Evolutionary conservation across 2,888 invertebrate species (phyloP).

Genomic region (Panopea generosa): DNA sequence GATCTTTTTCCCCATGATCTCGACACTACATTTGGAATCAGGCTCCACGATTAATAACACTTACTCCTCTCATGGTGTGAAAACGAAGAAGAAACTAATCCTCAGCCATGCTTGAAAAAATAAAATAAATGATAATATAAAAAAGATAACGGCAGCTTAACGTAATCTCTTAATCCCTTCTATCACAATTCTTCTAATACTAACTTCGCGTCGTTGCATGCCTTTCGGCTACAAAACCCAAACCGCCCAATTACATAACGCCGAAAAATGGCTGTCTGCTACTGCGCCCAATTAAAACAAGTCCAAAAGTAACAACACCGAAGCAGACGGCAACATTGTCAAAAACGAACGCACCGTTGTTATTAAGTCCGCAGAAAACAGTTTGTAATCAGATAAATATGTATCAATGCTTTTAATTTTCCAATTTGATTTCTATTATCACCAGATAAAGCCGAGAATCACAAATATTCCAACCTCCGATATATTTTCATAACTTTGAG

Average conservation of each 20-base stretch:
- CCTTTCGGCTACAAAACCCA: conserved; percentile 2
- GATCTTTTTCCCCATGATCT: conserved; percentile 85
- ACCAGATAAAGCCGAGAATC: neutral
- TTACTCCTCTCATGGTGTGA: conserved; percentile 38
- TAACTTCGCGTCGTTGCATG: no score
- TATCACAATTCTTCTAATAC: no score
- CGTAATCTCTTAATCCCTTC: no score
- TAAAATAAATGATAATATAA: neutral
- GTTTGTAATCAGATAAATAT: conserved; percentile 4
- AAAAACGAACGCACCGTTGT: no score
- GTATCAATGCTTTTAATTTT: neutral
- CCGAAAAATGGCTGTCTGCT: conserved; percentile 26
- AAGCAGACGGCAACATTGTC: no score
- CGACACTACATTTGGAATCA: conserved; percentile 34
- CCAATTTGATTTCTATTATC: neutral
- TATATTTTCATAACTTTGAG: conserved; percentile 1
- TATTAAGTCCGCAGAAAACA: neutral
- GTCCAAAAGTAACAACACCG: no score
- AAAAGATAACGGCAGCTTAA: neutral
- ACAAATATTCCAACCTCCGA: neutral
- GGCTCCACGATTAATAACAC: conserved; percentile 28
- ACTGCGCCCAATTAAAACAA: no score
- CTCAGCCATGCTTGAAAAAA: conserved; percentile 1
- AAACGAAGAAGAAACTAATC: conserved; percentile 14
- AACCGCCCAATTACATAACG: conserved; percentile 4